A percentile compares a stretch with the other conserved stretches of the same genome.
phyloP scores from a whole-genome alignment of 1,140 invertebrate species.

The Aphidius gifuensis region DNA sequence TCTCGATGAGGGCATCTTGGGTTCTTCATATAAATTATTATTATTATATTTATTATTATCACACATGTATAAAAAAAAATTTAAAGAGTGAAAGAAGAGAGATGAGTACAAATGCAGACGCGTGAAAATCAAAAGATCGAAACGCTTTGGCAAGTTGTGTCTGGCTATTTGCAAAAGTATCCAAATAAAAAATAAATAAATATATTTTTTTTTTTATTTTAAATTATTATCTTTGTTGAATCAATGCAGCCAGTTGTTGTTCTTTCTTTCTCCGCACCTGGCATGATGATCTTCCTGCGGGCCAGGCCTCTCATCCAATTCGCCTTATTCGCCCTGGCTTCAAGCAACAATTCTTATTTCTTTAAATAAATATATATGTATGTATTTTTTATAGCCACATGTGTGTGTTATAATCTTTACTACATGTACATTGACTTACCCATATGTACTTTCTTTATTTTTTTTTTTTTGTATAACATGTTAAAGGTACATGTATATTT shows the following conservation, averaged over 20 bases:
- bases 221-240: constrained; percentile 22
- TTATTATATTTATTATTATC: constrained; percentile 7
- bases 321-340: constrained; percentile 1
- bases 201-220: too few species aligned
- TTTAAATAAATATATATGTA: too few species aligned
- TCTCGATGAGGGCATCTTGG: constrained; percentile 52
- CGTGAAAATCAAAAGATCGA: not conserved
- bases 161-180: constrained; percentile 18
- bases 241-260: constrained; percentile 6
- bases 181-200: constrained; percentile 3
- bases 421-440: too few species aligned
- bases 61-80: constrained; percentile 11
- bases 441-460: too few species aligned
- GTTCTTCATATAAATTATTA: constrained; percentile 33
- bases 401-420: too few species aligned
- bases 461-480: too few species aligned
- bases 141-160: not conserved
- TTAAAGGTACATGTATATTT: too few species aligned
- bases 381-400: too few species aligned
- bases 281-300: constrained; percentile 46
- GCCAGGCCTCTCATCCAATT: constrained; percentile 20
- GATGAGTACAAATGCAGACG: constrained; percentile 5
- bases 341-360: too few species aligned
- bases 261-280: constrained; percentile 41
- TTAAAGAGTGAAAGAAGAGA: not conserved